These are phyloP conservation scores for Lepisosteus oculatus DNA, from an alignment of 2,113 vertebrate species.

Conservation along the genomic window DNA sequence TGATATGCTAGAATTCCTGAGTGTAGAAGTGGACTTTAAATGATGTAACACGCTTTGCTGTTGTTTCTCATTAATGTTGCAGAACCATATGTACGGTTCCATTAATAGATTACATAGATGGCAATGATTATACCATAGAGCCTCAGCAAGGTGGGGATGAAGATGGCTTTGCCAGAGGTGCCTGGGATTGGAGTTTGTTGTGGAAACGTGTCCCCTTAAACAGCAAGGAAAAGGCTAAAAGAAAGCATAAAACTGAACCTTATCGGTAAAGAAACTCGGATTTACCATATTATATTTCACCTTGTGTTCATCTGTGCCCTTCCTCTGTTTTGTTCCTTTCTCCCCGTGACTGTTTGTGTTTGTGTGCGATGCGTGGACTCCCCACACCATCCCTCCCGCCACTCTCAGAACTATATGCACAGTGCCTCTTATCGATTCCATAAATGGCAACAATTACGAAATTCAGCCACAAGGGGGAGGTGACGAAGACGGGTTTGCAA, in stretches of 20 bases:
- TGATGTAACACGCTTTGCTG: constrained; percentile 50
- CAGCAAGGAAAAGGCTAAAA: constrained; percentile 90
- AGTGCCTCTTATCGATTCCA: constrained; percentile 96
- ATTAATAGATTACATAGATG: constrained; percentile 99
- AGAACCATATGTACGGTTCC: constrained; percentile 98
- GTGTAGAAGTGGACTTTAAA: neutral
- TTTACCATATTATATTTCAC: constrained; percentile 28
- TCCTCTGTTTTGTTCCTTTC: constrained; percentile 60
- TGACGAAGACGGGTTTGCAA: constrained; percentile 91
- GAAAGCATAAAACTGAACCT: constrained; percentile 89
- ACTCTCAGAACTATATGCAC: constrained; percentile 89
- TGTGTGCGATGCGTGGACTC: constrained; percentile 32
- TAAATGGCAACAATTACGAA: constrained; percentile 84
- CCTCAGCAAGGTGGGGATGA: constrained; percentile 97
- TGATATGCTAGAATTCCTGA: too few species aligned
- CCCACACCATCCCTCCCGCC: constrained; percentile 30
- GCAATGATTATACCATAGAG: constrained; percentile 96
- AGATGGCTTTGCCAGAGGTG: constrained; percentile 94
- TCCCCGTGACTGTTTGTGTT: constrained; percentile 46
- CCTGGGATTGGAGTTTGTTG: constrained; percentile 98
- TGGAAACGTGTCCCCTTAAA: constrained; percentile 95
- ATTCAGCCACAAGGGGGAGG: constrained; percentile 91
- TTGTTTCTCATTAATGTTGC: constrained; percentile 74
- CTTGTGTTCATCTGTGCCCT: constrained; percentile 55
- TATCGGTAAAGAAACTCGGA: constrained; percentile 83